Conservation (phyloP, 2,113 vertebrate species). For the Myotis yumanensis region DNA sequence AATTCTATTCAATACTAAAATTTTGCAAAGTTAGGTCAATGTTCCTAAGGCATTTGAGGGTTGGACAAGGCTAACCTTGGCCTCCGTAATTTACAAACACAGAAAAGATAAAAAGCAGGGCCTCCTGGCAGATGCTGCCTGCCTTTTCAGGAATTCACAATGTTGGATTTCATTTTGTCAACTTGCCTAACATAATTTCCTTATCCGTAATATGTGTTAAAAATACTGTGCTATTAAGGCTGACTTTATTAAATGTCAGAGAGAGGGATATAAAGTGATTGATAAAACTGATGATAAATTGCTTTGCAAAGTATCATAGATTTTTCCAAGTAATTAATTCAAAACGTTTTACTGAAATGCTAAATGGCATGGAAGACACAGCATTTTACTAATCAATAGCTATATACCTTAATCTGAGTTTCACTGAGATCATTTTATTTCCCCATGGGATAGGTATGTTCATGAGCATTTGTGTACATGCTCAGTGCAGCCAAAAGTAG, state of each 20-base stretch:
- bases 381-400: not conserved
- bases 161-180: not conserved
- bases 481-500: not conserved
- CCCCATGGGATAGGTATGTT: not conserved
- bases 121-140: not conserved
- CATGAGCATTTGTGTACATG: not conserved
- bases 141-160: not conserved
- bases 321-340: slow-evolving; percentile 54
- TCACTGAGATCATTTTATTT: slow-evolving; percentile 6
- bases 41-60: not conserved
- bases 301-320: slow-evolving; percentile 10
- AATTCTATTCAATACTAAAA: slow-evolving; percentile 5
- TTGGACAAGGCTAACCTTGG: not conserved
- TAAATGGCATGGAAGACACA: not conserved
- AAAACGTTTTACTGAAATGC: slow-evolving; percentile 35
- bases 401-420: not conserved
- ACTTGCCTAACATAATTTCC: not conserved
- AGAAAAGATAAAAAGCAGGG: not conserved
- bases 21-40: not conserved
- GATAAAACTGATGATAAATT: slow-evolving; percentile 45
- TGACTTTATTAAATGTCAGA: slow-evolving; percentile 35
- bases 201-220: not conserved
- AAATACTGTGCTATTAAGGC: not conserved
- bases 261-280: not conserved
- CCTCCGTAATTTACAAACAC: not conserved